A percentile compares a stretch with the other conserved stretches of the same genome.
phyloP scores from a whole-genome alignment of 1,140 invertebrate species.

The Homalodisca vitripennis region DNA sequence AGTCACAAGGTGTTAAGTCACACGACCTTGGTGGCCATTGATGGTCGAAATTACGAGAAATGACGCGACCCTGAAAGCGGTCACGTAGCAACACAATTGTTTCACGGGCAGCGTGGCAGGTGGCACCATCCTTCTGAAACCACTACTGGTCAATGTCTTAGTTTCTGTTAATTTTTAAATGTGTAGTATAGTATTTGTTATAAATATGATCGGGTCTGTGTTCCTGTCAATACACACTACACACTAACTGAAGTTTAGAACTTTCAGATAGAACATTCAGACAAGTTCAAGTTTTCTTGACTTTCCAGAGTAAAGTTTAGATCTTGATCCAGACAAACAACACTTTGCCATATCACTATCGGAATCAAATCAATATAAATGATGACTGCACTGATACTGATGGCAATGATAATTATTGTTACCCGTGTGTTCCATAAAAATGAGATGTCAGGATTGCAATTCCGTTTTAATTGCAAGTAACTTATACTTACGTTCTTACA shows the following conservation, averaged over 20 bases:
- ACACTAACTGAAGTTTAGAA: not conserved
- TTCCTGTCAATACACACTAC: not conserved
- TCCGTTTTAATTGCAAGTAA: not conserved
- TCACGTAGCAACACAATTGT: too few relatives aligned
- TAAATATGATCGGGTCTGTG: not conserved
- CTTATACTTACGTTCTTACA: not conserved
- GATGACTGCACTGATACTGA: not conserved
- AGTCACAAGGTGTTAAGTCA: too few relatives aligned
- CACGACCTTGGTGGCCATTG: too few relatives aligned
- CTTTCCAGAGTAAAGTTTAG: not conserved
- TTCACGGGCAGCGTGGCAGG: too few relatives aligned
- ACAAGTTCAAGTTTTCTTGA: not conserved
- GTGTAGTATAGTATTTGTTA: constrained; percentile 2
- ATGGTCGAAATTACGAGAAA: too few relatives aligned
- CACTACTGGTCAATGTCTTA: too few relatives aligned
- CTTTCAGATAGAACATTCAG: not conserved
- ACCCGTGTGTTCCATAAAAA: not conserved
- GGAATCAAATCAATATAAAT: not conserved
- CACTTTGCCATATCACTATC: not conserved
- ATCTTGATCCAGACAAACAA: not conserved
- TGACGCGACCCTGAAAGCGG: too few relatives aligned
- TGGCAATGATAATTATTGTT: not conserved
- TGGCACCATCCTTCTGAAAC: too few relatives aligned
- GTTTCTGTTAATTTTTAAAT: not conserved
- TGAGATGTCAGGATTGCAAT: not conserved